Percentiles rank a stretch among this genome's conserved stretches.
phyloP scores from a whole-genome alignment of 2,888 invertebrate species.

The Nudaria mundana region DNA sequence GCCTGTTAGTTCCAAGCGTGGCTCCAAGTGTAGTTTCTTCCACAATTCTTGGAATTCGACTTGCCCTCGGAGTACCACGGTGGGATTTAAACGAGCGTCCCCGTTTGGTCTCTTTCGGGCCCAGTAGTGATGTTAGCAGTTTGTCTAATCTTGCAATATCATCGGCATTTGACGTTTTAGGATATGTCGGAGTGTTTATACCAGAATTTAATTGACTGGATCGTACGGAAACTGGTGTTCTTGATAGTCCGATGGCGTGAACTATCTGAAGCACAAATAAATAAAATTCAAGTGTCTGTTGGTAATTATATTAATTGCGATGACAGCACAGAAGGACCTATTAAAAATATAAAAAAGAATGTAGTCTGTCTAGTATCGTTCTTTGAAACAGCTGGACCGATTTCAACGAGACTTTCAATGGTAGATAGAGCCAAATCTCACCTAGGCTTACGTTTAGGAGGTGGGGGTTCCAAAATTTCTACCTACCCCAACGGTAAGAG shows the following conservation, averaged over 20 bases:
- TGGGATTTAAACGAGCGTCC: conserved; percentile 60
- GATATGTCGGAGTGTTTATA: conserved; percentile 45
- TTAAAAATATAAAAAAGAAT: no score
- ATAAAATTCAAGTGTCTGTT: neutral
- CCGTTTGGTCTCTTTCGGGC: conserved; percentile 60
- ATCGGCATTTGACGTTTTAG: conserved; percentile 64
- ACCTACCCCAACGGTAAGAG: no score
- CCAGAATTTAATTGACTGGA: conserved; percentile 58
- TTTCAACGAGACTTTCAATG: no score
- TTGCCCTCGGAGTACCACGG: conserved; percentile 58
- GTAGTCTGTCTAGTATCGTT: no score
- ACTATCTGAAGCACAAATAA: conserved; percentile 51
- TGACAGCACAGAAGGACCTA: no score
- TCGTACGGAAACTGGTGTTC: conserved; percentile 49
- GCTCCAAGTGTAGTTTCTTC: conserved; percentile 32
- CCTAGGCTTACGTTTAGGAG: no score
- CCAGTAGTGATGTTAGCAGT: conserved; percentile 82
- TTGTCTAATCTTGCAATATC: conserved; percentile 84
- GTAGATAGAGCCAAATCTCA: no score
- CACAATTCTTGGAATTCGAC: conserved; percentile 50
- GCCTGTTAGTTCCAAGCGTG: conserved; percentile 44
- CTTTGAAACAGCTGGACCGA: no score
- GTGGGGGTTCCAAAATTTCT: no score
- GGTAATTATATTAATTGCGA: no score
- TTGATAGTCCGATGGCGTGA: conserved; percentile 59